phyloP scores from a whole-genome alignment of 1,140 invertebrate genomes.

The Drosophila subpulchrella region DNA sequence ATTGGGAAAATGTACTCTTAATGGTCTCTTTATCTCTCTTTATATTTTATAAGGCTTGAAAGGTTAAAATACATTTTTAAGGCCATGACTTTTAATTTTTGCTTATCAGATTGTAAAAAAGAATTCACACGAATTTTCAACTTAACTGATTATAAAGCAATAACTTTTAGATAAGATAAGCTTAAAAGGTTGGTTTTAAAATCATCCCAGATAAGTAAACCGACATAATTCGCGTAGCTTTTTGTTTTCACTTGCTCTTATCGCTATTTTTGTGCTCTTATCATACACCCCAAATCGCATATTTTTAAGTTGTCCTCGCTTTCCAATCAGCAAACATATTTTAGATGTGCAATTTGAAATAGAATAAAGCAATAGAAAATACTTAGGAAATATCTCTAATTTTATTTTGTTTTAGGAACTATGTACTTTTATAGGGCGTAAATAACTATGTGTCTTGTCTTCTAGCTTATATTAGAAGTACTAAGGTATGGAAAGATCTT shows the following conservation, averaged over 20 bases:
- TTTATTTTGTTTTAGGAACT: too few relatives aligned
- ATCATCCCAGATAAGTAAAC: constrained; percentile 24
- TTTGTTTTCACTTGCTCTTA: background rate
- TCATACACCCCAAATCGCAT: background rate
- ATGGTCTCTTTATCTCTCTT: too few relatives aligned
- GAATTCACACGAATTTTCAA: background rate
- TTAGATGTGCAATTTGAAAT: too few relatives aligned
- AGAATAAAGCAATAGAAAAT: too few relatives aligned
- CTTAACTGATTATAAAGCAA: background rate
- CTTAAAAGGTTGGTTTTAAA: background rate
- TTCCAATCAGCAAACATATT: background rate
- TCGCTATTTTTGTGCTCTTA: background rate
- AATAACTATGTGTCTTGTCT: too few relatives aligned
- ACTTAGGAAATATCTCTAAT: too few relatives aligned
- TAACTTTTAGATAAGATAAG: background rate
- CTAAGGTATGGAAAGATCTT: too few relatives aligned
- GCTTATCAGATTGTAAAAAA: background rate
- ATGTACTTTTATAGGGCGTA: too few relatives aligned
- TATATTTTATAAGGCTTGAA: too few relatives aligned
- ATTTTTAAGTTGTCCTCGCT: background rate
- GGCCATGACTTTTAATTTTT: background rate
- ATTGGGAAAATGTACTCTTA: too few relatives aligned
- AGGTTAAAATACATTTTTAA: too few relatives aligned
- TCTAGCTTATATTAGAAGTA: too few relatives aligned
- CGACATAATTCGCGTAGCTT: constrained; percentile 6